phyloP scores from a whole-genome alignment of 2,888 invertebrate genomes.

The Yponomeuta plumbellus region DNA sequence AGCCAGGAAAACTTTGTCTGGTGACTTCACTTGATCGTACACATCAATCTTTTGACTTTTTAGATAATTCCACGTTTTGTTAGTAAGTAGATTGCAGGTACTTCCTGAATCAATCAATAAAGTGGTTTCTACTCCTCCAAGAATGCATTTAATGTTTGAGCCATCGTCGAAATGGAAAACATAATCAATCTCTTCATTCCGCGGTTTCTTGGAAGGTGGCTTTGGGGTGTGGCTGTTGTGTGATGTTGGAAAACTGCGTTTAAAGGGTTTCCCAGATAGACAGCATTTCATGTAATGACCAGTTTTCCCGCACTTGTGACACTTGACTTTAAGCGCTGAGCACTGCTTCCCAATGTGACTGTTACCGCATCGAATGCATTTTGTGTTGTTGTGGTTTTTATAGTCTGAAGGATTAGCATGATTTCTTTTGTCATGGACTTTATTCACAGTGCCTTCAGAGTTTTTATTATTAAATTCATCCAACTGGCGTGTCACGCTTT shows the following conservation, averaged over 20 bases:
- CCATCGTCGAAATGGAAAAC: conserved; percentile 13
- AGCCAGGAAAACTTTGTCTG: conserved; percentile 14
- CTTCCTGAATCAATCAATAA: conserved; percentile 15
- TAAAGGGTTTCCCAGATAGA: neutral
- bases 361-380: conserved; percentile 7
- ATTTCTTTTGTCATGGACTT: neutral
- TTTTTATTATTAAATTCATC: neutral
- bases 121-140: conserved; percentile 12
- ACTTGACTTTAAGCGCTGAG: conserved; percentile 2
- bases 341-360: neutral
- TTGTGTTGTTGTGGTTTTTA: neutral
- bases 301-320: conserved; percentile 4
- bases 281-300: conserved; percentile 10
- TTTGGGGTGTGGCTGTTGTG: neutral
- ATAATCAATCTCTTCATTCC: conserved; percentile 8
- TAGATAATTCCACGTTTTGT: conserved; percentile 21
- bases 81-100: neutral
- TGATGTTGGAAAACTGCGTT: neutral
- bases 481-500: conserved; percentile 12
- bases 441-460: neutral
- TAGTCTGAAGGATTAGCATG: neutral
- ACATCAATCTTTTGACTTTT: neutral
- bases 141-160: neutral
- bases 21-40: conserved; percentile 12
- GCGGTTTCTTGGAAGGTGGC: neutral